Conservation (phyloP, 2,888 invertebrate species). For the Leuctra nigra region DNA sequence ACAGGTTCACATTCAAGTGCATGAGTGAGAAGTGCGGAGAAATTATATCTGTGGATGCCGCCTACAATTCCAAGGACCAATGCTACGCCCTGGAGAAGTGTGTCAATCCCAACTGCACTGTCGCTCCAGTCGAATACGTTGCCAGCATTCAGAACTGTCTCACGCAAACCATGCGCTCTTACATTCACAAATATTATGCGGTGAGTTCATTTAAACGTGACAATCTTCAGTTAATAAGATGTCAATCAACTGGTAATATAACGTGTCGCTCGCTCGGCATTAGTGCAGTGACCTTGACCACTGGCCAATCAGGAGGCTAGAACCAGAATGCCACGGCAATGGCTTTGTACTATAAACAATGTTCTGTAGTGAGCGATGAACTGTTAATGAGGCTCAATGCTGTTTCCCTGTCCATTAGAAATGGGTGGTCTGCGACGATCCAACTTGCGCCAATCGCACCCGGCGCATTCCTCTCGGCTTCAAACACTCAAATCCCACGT, state of each 20-base stretch:
- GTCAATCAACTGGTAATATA: no score
- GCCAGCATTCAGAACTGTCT: constrained; percentile 67
- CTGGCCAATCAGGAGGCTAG: no score
- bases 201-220: no score
- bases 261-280: no score
- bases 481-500: constrained; percentile 57
- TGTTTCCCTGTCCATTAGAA: constrained; percentile 39
- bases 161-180: constrained; percentile 56
- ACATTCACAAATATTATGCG: constrained; percentile 67
- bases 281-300: no score
- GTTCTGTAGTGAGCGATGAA: neutral
- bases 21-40: constrained; percentile 41
- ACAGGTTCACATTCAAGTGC: constrained; percentile 59
- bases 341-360: neutral
- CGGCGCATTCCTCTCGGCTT: constrained; percentile 53
- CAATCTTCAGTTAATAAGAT: no score
- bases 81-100: constrained; percentile 53
- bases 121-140: constrained; percentile 58
- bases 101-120: constrained; percentile 60
- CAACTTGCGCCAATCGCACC: constrained; percentile 69
- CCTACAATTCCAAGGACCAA: constrained; percentile 36
- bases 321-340: neutral
- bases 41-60: constrained; percentile 43
- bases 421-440: constrained; percentile 84
- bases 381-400: neutral